These are phyloP conservation scores for Gobionotothen gibberifrons DNA, from an alignment of 2,797 vertebrate genomes.

Conservation along the genomic window DNA sequence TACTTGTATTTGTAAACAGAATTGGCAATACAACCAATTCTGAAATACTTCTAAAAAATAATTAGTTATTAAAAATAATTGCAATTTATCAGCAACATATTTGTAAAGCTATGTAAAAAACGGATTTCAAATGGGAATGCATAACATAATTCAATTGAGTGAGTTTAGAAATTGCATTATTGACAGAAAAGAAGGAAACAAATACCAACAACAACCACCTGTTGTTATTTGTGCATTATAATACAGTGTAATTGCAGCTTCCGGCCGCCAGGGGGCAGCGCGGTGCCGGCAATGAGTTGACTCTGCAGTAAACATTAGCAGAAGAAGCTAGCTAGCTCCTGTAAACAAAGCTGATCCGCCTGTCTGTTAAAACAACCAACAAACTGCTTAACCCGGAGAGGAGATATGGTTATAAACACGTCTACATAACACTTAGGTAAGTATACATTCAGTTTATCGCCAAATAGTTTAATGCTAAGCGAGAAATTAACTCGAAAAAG, in stretches of 20 bases:
- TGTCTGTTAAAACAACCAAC: background rate
- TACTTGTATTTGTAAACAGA: no score
- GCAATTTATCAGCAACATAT: no score
- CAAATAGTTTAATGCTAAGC: accelerated
- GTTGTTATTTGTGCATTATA: no score
- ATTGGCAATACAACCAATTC: no score
- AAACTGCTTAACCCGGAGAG: background rate
- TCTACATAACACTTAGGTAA: background rate
- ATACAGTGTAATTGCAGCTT: accelerated
- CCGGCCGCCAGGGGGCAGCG: slow-evolving; percentile 4
- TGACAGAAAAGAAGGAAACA: no score
- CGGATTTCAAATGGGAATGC: no score
- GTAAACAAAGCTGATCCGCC: slow-evolving; percentile 55
- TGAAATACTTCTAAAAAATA: no score
- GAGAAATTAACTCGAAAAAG: background rate
- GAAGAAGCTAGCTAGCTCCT: slow-evolving; percentile 29
- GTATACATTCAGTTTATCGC: accelerated
- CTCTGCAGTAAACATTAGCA: background rate
- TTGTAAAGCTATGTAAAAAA: no score
- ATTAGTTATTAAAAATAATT: no score
- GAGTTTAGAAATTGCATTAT: background rate
- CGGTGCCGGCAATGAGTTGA: accelerated
- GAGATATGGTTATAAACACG: accelerated
- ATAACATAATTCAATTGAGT: background rate
- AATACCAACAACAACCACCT: no score